Evolutionary conservation across 1,140 invertebrate species (phyloP).

Genomic region (Orchesella cincta): DNA sequence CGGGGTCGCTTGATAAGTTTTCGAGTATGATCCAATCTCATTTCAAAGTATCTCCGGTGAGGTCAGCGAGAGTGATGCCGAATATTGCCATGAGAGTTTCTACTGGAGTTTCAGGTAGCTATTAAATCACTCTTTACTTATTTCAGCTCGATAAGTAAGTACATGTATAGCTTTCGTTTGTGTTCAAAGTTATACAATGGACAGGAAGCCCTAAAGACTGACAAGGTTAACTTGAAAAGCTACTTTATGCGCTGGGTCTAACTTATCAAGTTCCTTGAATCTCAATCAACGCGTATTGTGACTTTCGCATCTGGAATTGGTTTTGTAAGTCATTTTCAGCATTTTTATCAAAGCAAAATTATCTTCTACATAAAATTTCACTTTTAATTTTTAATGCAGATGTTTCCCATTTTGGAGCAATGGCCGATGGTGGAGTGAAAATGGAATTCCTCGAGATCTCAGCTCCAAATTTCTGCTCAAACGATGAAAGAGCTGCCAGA

Average conservation of each 20-base stretch:
- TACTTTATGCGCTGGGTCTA: conserved; percentile 76
- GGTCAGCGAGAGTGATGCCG: conserved; percentile 74
- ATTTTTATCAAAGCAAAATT: too few species aligned
- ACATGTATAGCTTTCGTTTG: neutral
- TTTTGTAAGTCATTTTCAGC: conserved; percentile 49
- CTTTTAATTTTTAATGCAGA: conserved; percentile 64
- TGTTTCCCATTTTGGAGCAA: conserved; percentile 84
- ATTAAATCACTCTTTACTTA: too few species aligned
- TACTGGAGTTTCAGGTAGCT: conserved; percentile 71
- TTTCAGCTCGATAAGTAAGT: too few species aligned
- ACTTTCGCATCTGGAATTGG: conserved; percentile 49
- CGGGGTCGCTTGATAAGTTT: conserved; percentile 71
- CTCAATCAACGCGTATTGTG: conserved; percentile 51
- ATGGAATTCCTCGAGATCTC: conserved; percentile 81
- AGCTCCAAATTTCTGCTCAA: conserved; percentile 83
- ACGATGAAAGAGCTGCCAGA: conserved; percentile 65
- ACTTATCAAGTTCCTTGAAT: conserved; percentile 71
- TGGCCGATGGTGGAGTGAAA: conserved; percentile 89
- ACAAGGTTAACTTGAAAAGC: conserved; percentile 65
- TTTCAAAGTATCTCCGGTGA: conserved; percentile 43
- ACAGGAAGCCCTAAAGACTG: conserved; percentile 58
- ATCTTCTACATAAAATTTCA: too few species aligned
- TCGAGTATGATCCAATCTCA: conserved; percentile 62
- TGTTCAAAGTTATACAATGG: too few species aligned
- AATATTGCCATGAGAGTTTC: conserved; percentile 88